A percentile compares a stretch with the other conserved stretches of the same genome.
Evolutionary conservation across 1,140 invertebrate species (phyloP).

Genomic region (Anastrepha obliqua): DNA sequence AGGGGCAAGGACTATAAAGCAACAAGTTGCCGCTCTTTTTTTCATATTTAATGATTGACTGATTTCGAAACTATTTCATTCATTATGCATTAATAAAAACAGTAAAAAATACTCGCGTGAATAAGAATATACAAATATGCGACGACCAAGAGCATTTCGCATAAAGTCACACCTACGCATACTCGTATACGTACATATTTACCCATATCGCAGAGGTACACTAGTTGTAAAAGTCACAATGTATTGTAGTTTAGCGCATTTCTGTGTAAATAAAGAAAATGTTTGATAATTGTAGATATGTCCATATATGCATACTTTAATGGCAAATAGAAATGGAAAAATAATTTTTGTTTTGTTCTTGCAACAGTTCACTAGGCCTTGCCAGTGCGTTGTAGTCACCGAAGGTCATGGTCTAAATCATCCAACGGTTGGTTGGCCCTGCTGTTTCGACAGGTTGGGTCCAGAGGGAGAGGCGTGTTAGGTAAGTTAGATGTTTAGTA

Average conservation of each 20-base stretch:
- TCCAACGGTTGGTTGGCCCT: no score
- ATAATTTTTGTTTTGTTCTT: no score
- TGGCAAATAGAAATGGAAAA: neutral
- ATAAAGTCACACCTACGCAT: neutral
- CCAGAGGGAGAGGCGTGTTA: no score
- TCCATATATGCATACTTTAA: no score
- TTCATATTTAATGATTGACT: neutral
- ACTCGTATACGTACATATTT: neutral
- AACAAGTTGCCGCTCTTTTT: neutral
- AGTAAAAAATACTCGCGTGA: neutral
- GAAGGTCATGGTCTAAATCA: no score
- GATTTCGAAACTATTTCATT: constrained; percentile 14
- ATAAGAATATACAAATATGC: neutral
- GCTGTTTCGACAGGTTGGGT: no score
- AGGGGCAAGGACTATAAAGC: neutral
- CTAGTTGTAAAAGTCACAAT: constrained; percentile 42
- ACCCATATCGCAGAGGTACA: neutral
- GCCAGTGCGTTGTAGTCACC: no score
- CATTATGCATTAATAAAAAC: neutral
- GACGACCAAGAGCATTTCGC: neutral
- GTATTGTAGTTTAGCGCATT: constrained; percentile 1
- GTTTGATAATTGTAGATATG: neutral
- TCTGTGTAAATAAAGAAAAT: constrained; percentile 34
- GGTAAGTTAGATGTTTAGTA: no score
- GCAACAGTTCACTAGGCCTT: no score